Percentiles rank a stretch among this genome's conserved stretches.
These are phyloP conservation scores for Cyclura pinguis DNA, from an alignment of 2,797 vertebrate genomes.

Conservation along the genomic window DNA sequence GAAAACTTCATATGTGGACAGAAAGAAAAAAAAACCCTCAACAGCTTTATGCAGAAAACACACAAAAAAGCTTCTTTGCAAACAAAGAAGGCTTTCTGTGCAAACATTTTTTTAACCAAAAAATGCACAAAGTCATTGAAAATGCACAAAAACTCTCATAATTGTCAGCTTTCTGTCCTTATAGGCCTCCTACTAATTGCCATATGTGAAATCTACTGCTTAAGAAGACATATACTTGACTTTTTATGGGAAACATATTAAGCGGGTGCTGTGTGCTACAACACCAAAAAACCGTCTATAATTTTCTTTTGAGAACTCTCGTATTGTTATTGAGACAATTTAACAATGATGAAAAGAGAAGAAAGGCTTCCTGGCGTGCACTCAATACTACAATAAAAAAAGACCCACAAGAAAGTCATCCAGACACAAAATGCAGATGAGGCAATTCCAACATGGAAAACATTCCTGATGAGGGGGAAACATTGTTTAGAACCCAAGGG, in stretches of 20 bases:
- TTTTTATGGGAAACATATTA: not conserved
- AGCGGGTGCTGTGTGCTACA: not conserved
- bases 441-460: conserved; percentile 39
- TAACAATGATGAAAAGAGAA: not conserved
- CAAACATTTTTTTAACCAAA: too few species aligned
- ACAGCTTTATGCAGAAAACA: too few species aligned
- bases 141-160: too few species aligned
- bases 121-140: too few species aligned
- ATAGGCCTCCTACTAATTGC: not conserved
- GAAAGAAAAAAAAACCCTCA: too few species aligned
- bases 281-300: not conserved
- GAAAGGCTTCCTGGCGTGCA: not conserved
- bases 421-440: conserved; percentile 1
- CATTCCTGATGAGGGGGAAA: conserved; percentile 40
- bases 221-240: not conserved
- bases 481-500: conserved; percentile 44
- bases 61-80: too few species aligned
- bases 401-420: not conserved
- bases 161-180: not conserved
- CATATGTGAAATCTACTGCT: not conserved
- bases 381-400: not conserved
- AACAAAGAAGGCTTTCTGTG: too few species aligned
- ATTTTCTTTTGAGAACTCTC: not conserved
- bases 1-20: too few species aligned
- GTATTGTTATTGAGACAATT: conserved; percentile 20